Base-by-base conservation (phyloP, 2,888 invertebrate species). In the Cephus runcator region DNA sequence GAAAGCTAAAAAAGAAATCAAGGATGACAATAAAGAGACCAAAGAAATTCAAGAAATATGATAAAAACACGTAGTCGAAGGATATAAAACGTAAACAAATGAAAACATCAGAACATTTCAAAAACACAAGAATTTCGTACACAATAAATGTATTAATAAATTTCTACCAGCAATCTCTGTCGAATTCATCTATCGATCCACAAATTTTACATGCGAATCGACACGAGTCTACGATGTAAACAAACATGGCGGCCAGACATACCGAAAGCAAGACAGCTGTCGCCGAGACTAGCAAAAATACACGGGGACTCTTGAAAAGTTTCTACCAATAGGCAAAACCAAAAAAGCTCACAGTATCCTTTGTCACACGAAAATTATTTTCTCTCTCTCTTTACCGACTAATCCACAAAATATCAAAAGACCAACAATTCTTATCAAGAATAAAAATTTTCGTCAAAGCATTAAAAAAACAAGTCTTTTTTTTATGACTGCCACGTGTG, bases 221-320 rank as follows among this genome's bases (percentile, higher is more conserved):
- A 36, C 71, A 69, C 76, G 76, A 73, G 23, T 56, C 31, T 68
- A 73, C 68, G 75, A 77, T 81, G 84, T 84, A 83, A 85, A 84
- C 84, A 84, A 83, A 83, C 80, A 77, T 73, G 76, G 76, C 73
- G 68, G 68, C 56, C 56, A 56, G 56, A 56, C 15, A 23, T 23
- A 15, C 15, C 9, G 9, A 56, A 9, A 15, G 56, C 23, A 56
- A 15, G 56, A 56, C 56, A 56, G 56, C 56, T 56, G 56, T 56
- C 23, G 23, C 56, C 56, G 56, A 23, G 23, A 56, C 23, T 56
- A 15, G 2, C 23, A 23, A 56, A 15, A 56, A 9, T 23, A 56
- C 56, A 15, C 15, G 15, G 23, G 15, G 23, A 9, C 56, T 56
- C 56, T 56, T 23, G 1, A 23, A 9, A 56, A 56, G 9, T 23